Evolutionary conservation across 2,797 vertebrate genomes (phyloP).

Genomic region (Glyptemys insculpta): DNA sequence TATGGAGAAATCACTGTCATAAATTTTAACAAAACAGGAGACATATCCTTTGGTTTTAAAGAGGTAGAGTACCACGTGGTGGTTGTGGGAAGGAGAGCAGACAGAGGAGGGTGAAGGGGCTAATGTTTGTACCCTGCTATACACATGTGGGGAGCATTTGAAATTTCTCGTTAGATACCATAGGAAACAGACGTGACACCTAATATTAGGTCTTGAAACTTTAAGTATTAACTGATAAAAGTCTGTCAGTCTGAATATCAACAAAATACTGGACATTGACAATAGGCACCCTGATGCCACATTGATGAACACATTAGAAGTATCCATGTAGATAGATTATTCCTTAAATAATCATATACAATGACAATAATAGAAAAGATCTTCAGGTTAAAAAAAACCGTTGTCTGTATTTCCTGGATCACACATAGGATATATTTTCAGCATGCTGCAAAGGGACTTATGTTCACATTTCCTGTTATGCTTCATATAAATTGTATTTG

Average conservation of each 20-base stretch:
- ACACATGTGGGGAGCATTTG: background rate
- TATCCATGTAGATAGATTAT: background rate
- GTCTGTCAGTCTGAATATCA: background rate
- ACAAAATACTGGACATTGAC: background rate
- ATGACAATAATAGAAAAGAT: background rate
- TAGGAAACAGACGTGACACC: background rate
- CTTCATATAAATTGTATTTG: constrained; percentile 7
- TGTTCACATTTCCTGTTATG: background rate
- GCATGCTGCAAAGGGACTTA: background rate
- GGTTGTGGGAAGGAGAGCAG: background rate
- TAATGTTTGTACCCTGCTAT: background rate
- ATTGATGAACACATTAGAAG: background rate
- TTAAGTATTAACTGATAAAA: constrained; percentile 10
- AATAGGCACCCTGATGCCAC: background rate
- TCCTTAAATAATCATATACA: background rate
- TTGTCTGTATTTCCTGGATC: constrained; percentile 35
- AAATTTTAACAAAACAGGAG: background rate
- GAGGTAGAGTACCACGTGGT: background rate
- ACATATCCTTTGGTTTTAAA: background rate
- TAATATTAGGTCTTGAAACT: background rate
- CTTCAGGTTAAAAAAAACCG: background rate
- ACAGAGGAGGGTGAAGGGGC: background rate
- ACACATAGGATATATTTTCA: background rate
- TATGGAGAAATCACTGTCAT: constrained; percentile 40
- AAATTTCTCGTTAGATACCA: fast-evolving